Evolutionary conservation across 2,888 invertebrate species (phyloP).

Genomic region (Mongoloraphidia duomilia): DNA sequence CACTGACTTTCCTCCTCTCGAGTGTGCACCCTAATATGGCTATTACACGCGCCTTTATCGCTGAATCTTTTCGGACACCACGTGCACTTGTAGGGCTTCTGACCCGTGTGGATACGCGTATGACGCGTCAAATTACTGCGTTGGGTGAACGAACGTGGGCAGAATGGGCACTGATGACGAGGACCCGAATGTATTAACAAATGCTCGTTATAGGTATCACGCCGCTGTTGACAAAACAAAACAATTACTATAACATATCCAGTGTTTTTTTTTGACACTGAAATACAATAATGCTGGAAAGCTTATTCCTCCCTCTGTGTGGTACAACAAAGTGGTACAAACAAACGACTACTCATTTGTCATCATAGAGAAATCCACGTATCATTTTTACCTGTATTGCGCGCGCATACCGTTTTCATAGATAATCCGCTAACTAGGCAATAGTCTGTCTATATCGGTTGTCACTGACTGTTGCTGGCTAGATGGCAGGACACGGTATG

Average conservation of each 20-base stretch:
- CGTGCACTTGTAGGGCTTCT: constrained; percentile 39
- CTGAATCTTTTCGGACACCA: constrained; percentile 38
- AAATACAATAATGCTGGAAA: too few species aligned
- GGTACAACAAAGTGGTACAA: too few species aligned
- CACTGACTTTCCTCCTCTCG: constrained; percentile 34
- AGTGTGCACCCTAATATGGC: constrained; percentile 36
- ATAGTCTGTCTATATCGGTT: too few species aligned
- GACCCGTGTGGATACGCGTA: constrained; percentile 41
- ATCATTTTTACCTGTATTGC: too few species aligned
- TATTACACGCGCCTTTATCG: constrained; percentile 42
- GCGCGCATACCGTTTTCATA: too few species aligned
- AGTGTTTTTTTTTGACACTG: too few species aligned
- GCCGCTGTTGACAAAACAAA: constrained; percentile 26
- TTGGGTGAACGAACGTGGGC: constrained; percentile 43
- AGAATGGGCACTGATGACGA: constrained; percentile 42
- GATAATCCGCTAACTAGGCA: too few species aligned
- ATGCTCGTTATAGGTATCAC: constrained; percentile 43
- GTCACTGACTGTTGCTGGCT: too few species aligned
- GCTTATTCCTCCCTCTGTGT: too few species aligned
- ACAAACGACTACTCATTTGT: too few species aligned
- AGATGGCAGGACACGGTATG: too few species aligned
- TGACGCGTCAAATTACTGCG: constrained; percentile 42
- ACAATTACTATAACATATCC: neutral
- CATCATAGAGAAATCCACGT: too few species aligned
- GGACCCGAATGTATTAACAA: constrained; percentile 41